These are phyloP conservation scores for Blera fallax DNA, from an alignment of 2,888 invertebrate species.

Conservation along the genomic window DNA sequence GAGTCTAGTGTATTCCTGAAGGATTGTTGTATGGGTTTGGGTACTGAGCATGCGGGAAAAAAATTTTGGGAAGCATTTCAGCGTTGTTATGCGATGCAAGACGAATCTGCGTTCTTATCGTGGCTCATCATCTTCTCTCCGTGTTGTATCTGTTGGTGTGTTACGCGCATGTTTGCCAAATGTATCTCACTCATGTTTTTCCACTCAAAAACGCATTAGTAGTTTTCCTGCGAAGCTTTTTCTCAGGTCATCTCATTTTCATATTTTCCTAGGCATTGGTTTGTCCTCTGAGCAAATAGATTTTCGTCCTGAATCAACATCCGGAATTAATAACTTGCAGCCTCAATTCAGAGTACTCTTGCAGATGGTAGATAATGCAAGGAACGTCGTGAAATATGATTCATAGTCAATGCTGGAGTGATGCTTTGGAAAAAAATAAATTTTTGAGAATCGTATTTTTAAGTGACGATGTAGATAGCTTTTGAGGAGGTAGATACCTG, in stretches of 20 bases:
- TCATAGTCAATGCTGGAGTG: constrained; percentile 2
- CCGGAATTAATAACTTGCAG: constrained; percentile 44
- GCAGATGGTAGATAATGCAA: neutral
- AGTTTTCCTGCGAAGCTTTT: constrained; percentile 1
- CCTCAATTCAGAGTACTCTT: neutral
- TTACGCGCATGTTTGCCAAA: constrained; percentile 23
- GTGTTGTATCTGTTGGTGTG: constrained; percentile 4
- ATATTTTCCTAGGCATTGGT: neutral
- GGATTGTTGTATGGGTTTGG: neutral
- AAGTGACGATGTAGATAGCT: constrained; percentile 3
- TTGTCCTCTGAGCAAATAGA: constrained; percentile 14
- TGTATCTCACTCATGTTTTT: neutral
- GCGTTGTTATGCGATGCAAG: constrained; percentile 33
- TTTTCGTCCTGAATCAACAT: constrained; percentile 50
- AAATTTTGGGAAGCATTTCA: neutral
- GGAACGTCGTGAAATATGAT: constrained; percentile 7
- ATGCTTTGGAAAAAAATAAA: neutral
- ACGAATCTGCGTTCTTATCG: constrained; percentile 21
- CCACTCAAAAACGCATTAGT: neutral
- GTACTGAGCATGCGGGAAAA: constrained; percentile 49
- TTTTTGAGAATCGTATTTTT: constrained; percentile 1
- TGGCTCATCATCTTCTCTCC: constrained; percentile 37
- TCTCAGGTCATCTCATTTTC: constrained; percentile 18
- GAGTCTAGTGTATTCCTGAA: neutral
- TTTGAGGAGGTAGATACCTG: neutral